Evolutionary conservation across 2,888 invertebrate species (phyloP), one percentile per base, ranked within the genome.

Genomic region (Neria commutata): DNA sequence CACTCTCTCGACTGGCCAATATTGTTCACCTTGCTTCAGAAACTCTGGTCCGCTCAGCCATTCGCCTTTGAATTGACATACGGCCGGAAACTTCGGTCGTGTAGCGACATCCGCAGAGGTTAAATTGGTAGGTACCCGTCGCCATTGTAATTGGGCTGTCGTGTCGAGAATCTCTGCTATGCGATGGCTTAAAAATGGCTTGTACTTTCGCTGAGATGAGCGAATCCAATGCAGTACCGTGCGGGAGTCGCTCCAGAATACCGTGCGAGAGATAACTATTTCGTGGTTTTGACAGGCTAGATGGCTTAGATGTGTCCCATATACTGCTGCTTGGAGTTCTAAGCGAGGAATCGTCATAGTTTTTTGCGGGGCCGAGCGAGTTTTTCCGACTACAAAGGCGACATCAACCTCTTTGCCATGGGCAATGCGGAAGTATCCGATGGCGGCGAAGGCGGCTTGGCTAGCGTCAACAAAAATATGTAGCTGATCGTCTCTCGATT

Each of bases 161-260:
- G 19, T 42, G 21, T 37, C n/a, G 37, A 11, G 37, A 14, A 37
- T 37, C 10, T 3, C 6, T 17, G 42, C 42, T 8, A 71, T 58
- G 14, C 69, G 54, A 51, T 67, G 63, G 1, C 65, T 63, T 1
- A 69, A 67, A 33, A 67, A 73, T 4, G 67, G 58, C 58, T 67
- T 68, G 34, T 52, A 68, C 21, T 25, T 60, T 17, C 59, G 45
- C 24, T 52, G n/a, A 1, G 50, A 21, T 16, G 56, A 55, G 10
- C 40, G 17, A 11, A 60, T 61, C 61, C 59, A 64, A n/a, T 45
- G 21, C 3, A 63, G 21, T 3, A 53, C n/a, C 1, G 58, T 55
- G 19, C 26, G 45, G 3, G 55, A 55, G 21, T 64, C 66, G 6
- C 40, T 54, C 62, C 60, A 65, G 14, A 59, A 61, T 10, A n/a